These are phyloP conservation scores for Fulmarus glacialis DNA, from an alignment of 2,113 vertebrate genomes.

Conservation along the genomic window DNA sequence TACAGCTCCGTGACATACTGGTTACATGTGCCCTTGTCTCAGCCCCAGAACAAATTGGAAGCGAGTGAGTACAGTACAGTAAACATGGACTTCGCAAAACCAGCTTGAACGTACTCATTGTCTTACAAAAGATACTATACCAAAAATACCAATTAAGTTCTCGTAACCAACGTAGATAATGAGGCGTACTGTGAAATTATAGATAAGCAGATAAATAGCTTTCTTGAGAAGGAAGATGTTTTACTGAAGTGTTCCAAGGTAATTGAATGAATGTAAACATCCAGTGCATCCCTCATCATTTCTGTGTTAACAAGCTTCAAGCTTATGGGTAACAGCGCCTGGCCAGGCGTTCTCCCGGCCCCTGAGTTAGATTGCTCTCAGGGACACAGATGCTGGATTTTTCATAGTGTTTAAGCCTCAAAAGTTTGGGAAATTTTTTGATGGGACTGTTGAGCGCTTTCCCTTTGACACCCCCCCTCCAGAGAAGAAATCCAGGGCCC, in stretches of 20 bases:
- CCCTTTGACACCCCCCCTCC: background rate
- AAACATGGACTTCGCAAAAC: background rate
- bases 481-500: background rate
- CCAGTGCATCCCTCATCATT: background rate
- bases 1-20: background rate
- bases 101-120: background rate
- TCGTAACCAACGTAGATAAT: background rate
- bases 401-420: background rate
- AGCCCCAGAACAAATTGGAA: background rate
- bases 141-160: slow-evolving; percentile 34
- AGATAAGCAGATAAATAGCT: background rate
- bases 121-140: background rate
- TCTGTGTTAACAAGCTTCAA: background rate
- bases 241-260: background rate
- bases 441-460: background rate
- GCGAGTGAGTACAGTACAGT: background rate
- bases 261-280: background rate
- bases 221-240: background rate
- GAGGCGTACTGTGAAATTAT: background rate
- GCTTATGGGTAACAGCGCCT: background rate
- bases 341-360: background rate
- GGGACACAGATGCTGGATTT: background rate
- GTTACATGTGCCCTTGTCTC: background rate
- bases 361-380: background rate
- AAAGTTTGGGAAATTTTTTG: background rate